Base-by-base conservation (phyloP, 2,888 invertebrate genomes). In the Platycnemis pennipes region DNA sequence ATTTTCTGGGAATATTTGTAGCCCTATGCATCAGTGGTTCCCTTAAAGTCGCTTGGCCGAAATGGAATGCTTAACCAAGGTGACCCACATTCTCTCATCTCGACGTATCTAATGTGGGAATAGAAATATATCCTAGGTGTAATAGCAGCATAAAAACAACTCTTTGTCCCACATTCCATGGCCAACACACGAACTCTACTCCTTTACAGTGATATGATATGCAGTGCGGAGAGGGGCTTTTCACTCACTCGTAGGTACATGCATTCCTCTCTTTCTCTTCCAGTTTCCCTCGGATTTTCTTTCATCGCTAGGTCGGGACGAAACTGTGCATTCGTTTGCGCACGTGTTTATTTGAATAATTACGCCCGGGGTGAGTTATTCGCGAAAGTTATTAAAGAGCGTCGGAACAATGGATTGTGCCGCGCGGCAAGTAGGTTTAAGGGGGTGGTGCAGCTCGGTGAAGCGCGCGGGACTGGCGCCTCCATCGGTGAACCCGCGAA, bases 341-440 rank as follows among this genome's bases (percentile, higher is more conserved):
- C 16, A 26, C 37, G 77, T 77, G 77, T 77, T 77, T 77, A 77
- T 77, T 77, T 77, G 77, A 77, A 77, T 37, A 77, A 77, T 77
- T 37, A 37, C 16, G 77, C 77, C 77, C 37, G 37, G 16, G 37
- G 77, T 37, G n/a, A 77, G 77, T 77, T 37, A 77, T 31, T 37
- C 77, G 77, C 31, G 77, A 77, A 77, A 77, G 77, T 77, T 77
- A 77, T 77, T 77, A 77, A 77, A 77, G 77, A 77, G 77, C 37
- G 37, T 26, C 31, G 77, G 37, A 37, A 77, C 77, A 77, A 37
- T 77, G 77, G 11, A 37, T 31, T 13, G n/a, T n/a, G n/a, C n/a
- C 13, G 37, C 31, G n/a, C 77, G 77, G n/a, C 37, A 77, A 77
- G 77, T 77, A 77, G 77, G 77, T 77, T 37, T 77, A 77, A 37